Percentiles rank a stretch among this genome's conserved stretches.
Evolutionary conservation across 30 jellyfish, hydroid and myxozoan genomes (phyloP).

Genomic region (Nemopilema nomurai): DNA sequence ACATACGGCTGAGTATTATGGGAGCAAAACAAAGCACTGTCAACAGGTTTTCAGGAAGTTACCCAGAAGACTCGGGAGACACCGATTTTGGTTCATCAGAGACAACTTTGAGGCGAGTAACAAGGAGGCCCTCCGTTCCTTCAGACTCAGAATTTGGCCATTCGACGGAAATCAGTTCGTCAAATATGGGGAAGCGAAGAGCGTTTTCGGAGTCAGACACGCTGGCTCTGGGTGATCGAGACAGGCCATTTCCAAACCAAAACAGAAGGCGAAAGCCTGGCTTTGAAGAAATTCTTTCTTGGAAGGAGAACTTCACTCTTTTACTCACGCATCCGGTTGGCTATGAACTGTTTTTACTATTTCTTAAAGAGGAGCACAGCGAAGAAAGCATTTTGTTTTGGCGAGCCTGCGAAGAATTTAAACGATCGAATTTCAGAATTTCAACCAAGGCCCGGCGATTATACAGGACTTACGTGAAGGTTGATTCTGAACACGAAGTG

Average conservation of each 20-base stretch:
- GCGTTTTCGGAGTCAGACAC: conserved; percentile 71
- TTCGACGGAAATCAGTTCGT: not conserved
- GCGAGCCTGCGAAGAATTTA: conserved; percentile 89
- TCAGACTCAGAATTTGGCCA: conserved; percentile 4
- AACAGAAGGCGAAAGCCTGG: conserved; percentile 41
- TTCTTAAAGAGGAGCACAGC: conserved; percentile 78
- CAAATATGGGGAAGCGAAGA: conserved; percentile 33
- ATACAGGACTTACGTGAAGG: conserved; percentile 50
- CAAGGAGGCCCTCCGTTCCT: conserved; percentile 55
- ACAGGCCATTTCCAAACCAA: not conserved
- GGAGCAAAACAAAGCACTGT: conserved; percentile 54
- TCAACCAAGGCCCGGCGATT: conserved; percentile 64
- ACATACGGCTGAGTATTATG: not conserved
- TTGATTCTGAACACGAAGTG: conserved; percentile 71
- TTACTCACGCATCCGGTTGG: conserved; percentile 60
- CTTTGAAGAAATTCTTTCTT: conserved; percentile 48
- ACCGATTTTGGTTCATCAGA: conserved; percentile 8
- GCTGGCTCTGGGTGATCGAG: conserved; percentile 38
- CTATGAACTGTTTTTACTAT: conserved; percentile 49
- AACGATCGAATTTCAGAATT: conserved; percentile 60
- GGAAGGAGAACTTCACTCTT: conserved; percentile 51
- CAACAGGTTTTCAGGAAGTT: conserved; percentile 21
- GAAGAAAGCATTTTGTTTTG: conserved; percentile 89
- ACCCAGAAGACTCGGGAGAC: conserved; percentile 14
- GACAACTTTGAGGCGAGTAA: not conserved